Percentiles rank a stretch among this genome's conserved stretches.
These are phyloP conservation scores for Ormyrus thymus DNA, from an alignment of 2,888 invertebrate species.

Conservation along the genomic window DNA sequence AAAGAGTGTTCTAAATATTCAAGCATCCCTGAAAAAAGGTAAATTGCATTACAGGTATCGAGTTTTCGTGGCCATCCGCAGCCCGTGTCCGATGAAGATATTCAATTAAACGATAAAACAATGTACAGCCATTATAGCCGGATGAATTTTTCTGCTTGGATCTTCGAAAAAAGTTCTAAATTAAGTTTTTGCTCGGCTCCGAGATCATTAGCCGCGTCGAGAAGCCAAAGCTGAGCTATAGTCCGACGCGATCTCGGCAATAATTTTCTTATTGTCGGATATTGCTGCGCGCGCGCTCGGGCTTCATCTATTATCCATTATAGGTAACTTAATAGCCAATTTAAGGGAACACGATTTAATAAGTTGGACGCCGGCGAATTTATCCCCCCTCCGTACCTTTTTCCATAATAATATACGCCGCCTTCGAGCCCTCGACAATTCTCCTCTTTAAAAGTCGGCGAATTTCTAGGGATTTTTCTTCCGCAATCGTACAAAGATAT, in stretches of 20 bases:
- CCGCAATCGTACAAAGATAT: too few relatives aligned
- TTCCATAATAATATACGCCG: not conserved
- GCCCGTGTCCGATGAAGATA: slow-evolving; percentile 1
- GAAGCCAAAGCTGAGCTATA: not conserved
- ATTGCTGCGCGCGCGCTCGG: slow-evolving; percentile 52
- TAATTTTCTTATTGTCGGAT: slow-evolving; percentile 60
- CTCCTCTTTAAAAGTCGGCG: too few relatives aligned
- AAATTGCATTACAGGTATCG: too few relatives aligned
- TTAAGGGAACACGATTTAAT: slow-evolving; percentile 62
- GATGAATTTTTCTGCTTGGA: slow-evolving; percentile 16
- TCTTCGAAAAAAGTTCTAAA: slow-evolving; percentile 14
- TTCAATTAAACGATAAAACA: slow-evolving; percentile 35
- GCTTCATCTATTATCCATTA: slow-evolving; percentile 57
- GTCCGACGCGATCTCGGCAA: slow-evolving; percentile 49
- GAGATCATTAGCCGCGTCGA: slow-evolving; percentile 25
- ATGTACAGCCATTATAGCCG: slow-evolving; percentile 3
- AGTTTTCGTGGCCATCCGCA: not conserved
- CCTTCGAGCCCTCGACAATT: too few relatives aligned
- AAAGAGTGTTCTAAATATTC: too few relatives aligned
- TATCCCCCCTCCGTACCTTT: slow-evolving; percentile 15
- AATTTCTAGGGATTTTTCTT: too few relatives aligned
- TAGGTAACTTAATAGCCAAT: slow-evolving; percentile 61
- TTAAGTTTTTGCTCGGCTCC: slow-evolving; percentile 23
- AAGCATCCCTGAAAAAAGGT: too few relatives aligned
- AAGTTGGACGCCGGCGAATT: slow-evolving; percentile 50